Base-by-base conservation (phyloP, 2,888 invertebrate genomes). In the Gari tellinella region DNA sequence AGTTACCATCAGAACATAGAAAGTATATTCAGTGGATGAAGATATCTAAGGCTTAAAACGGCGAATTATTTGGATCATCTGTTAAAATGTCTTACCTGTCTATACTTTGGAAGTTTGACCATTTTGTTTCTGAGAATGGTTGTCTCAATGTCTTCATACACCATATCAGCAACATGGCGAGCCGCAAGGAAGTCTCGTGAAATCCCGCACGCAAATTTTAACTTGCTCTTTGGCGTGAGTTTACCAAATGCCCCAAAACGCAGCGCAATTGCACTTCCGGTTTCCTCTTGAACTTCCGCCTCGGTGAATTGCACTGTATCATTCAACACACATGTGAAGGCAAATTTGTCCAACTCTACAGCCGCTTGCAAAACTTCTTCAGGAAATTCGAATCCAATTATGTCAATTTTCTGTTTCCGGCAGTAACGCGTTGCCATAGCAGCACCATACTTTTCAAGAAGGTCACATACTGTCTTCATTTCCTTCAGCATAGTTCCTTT, bases 171-270 rank as follows among this genome's bases (percentile, higher is more conserved):
- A 48, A 90, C 75, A 55, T 85, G 80, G 7, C 80, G 58, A 0
- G 89, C 88, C 10, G 88, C 85, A 46, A 90, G 77, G 61, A 85
- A 88, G 53, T 89, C 87, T 23, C 82, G 77, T 26, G 86, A 67
- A 2, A 86, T 48, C 23, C 78, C 77, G 57, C 84, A 84, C 0
- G 82, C 53, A 38, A 86, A 85, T 56, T 58, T 79, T 70, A 81
- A 75, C 17, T 66, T 64, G 40, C 80, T 72, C 10, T 70, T 69
- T 53, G 57, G 66, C 15, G 65, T 62, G 23, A 80, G 63, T 41
- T 61, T 77, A 23, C 65, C 66, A 37, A 86, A 81, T 15, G 80
- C 82, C 17, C 85, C 86, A 51, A 81, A 67, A 40, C 82, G 78
- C 0, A 79, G 72, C 19, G 85, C 72, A 1, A 81, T 73, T 10